phyloP scores from a whole-genome alignment of 2,888 invertebrate species.

The Myopa tessellatipennis region DNA sequence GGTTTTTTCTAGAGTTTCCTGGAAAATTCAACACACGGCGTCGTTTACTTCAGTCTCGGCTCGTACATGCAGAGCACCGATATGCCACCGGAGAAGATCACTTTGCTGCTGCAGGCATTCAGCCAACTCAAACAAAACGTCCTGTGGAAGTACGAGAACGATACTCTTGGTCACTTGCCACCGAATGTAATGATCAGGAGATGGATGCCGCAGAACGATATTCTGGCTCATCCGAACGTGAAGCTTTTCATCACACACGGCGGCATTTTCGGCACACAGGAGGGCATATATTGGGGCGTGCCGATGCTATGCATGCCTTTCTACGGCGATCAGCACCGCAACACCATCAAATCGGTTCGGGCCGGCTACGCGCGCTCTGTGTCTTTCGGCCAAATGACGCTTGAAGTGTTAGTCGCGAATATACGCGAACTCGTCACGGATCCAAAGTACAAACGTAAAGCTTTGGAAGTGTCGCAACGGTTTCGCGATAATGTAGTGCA shows the following conservation, averaged over 20 bases:
- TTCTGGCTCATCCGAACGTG: constrained; percentile 68
- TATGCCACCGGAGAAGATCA: constrained; percentile 66
- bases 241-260: constrained; percentile 69
- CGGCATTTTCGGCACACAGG: constrained; percentile 68
- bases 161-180: constrained; percentile 64
- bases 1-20: constrained; percentile 58
- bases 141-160: constrained; percentile 71
- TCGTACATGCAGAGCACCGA: constrained; percentile 68
- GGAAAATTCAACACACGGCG: constrained; percentile 67
- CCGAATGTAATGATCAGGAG: constrained; percentile 68
- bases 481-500: constrained; percentile 72
- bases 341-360: constrained; percentile 63
- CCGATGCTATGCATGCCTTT: constrained; percentile 69
- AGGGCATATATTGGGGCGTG: constrained; percentile 67
- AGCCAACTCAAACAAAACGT: constrained; percentile 68
- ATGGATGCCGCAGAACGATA: constrained; percentile 72
- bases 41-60: constrained; percentile 69
- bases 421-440: constrained; percentile 64
- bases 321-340: constrained; percentile 68
- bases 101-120: constrained; percentile 67
- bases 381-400: constrained; percentile 62
- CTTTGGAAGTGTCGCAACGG: constrained; percentile 67
- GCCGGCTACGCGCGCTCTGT: constrained; percentile 66
- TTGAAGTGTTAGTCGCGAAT: constrained; percentile 60
- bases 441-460: constrained; percentile 65